Base-by-base conservation (phyloP, 2,888 invertebrate genomes). In the Ochropacha duplaris region DNA sequence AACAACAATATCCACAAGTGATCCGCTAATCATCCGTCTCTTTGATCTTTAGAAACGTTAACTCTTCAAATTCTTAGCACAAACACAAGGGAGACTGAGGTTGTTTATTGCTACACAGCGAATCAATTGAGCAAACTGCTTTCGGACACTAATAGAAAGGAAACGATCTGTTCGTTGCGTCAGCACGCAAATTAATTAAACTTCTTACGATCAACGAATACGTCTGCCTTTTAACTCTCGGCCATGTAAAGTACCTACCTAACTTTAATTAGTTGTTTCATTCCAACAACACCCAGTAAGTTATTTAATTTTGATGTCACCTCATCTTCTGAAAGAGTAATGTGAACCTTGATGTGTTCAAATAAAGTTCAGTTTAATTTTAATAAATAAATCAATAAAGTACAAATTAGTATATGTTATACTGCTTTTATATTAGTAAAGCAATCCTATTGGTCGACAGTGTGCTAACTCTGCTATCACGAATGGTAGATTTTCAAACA, bases 261-360 rank as follows among this genome's bases (percentile, higher is more conserved):
- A 66, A 76, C 83, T 88, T 89, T 89, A 91, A 91, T 90, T 90
- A 91, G 88, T 85, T 83, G 83, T 87, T 90, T 89, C 85, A 88
- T 88, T 88, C 88, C 81, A 82, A 77, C 81, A 79, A 87, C 87
- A 87, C 87, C 84, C 84, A 86, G 85, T 86, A 88, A 88, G 86
- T 83, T 79, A 87, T 87, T 87, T 82, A 78, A 84, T 81, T 84
- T 83, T 81, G 71, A 78, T 81, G 81, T 84, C 81, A 76, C 78
- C 72, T 73, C 62, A 61, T 52, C 55, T 58, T 55, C 60, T 61
- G 60, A 60, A 59, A 66, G 51, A 60, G 71, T 63, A 84, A 81
- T 82, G 66, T 80, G 67, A 77, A 70, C 85, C 81, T 82, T 88
- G 83, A 57, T 55, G 12, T 57, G 80, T 67, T 59, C 68, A 81